A percentile compares a stretch with the other conserved stretches of the same genome.
phyloP scores from a whole-genome alignment of 2,797 vertebrate species.

The Anolis apletophallus region DNA sequence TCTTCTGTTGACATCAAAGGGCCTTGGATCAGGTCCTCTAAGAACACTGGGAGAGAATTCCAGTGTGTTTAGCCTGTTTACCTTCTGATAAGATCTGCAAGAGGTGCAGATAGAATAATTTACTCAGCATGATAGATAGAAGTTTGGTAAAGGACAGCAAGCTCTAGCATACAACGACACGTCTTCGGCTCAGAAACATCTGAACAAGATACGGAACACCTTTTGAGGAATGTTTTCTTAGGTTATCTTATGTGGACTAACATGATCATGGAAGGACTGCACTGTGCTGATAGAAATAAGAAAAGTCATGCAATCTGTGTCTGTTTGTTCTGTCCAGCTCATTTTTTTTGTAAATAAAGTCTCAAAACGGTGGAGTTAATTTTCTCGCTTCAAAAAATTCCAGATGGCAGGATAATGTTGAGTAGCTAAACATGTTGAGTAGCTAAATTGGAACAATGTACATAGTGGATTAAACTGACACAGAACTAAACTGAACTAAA shows the following conservation, averaged over 20 bases:
- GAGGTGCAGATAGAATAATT: constrained; percentile 68
- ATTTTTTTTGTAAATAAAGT: background rate
- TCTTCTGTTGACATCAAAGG: constrained; percentile 35
- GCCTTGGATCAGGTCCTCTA: constrained; percentile 35
- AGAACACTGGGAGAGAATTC: constrained; percentile 54
- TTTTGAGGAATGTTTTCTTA: constrained; percentile 47
- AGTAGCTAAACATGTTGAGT: background rate
- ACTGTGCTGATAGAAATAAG: background rate
- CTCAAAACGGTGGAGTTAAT: background rate
- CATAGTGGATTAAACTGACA: background rate
- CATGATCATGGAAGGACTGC: background rate
- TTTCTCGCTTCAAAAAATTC: background rate
- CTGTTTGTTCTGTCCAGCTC: background rate
- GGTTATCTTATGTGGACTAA: background rate
- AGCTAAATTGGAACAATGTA: background rate
- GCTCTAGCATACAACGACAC: background rate
- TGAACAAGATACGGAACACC: constrained; percentile 43
- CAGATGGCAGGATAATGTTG: too few relatives aligned
- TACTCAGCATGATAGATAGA: constrained; percentile 60
- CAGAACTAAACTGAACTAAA: background rate
- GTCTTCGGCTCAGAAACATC: constrained; percentile 63
- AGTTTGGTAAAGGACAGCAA: constrained; percentile 59
- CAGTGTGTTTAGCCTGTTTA: constrained; percentile 61
- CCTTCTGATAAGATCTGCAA: constrained; percentile 67
- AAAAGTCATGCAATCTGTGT: background rate